These are phyloP conservation scores for Calycopis cecrops DNA, from an alignment of 1,140 invertebrate species.

Conservation along the genomic window DNA sequence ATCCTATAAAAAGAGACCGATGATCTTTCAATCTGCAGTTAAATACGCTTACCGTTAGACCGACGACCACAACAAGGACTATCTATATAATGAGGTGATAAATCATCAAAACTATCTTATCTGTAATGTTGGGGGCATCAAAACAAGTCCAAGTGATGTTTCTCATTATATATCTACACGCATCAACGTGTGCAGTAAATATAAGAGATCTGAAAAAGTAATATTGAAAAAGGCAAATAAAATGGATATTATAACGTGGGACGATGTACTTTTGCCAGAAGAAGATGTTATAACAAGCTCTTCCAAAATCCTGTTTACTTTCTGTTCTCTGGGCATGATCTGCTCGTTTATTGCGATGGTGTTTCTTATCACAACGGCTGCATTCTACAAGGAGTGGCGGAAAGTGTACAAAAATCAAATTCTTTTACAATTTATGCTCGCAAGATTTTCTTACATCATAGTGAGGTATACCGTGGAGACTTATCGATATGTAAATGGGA, in stretches of 20 bases:
- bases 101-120: conserved; percentile 9
- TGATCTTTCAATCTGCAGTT: too few relatives aligned
- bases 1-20: too few relatives aligned
- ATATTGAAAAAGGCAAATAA: neutral
- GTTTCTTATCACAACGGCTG: conserved; percentile 44
- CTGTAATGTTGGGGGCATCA: neutral
- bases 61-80: too few relatives aligned
- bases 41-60: too few relatives aligned
- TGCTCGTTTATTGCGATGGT: conserved; percentile 34
- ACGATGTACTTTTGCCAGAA: conserved; percentile 10
- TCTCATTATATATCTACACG: neutral
- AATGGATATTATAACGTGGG: neutral
- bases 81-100: conserved; percentile 1
- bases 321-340: conserved; percentile 41
- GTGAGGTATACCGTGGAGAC: conserved; percentile 41
- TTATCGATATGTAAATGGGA: conserved; percentile 21
- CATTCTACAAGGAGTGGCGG: conserved; percentile 53
- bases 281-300: conserved; percentile 16
- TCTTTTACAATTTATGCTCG: conserved; percentile 56
- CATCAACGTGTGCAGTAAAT: neutral
- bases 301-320: conserved; percentile 25
- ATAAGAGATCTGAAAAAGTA: neutral
- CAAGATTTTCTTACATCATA: conserved; percentile 43
- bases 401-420: conserved; percentile 52
- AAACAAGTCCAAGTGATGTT: neutral